Base-by-base conservation (phyloP, 2,113 vertebrate genomes). In the Taxidea taxus region DNA sequence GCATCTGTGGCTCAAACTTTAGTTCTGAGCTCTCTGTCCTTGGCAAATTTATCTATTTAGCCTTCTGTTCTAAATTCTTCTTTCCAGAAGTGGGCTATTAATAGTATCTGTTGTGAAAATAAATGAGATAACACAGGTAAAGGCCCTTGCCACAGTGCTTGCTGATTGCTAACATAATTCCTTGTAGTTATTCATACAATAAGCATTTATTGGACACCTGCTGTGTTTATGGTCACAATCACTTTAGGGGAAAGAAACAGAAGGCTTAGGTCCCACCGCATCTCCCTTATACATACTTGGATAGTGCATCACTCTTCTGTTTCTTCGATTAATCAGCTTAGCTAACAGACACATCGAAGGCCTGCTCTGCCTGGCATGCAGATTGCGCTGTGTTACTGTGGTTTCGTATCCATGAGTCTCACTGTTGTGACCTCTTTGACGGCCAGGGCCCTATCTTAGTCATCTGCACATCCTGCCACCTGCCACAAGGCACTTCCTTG, bases 131-230 rank as follows among this genome's bases (percentile, higher is more conserved):
- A 49, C 68, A 78, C n/a, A 90, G 66, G 87, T 82, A 37, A 95
- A 96, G 96, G 64, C 77, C 49, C 62, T 88, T 64, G 77, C 93
- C 64, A 78, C 77, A 78, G 14, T 51, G 68, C 81, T 92, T 80
- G 25, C 49, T 96, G 94, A 91, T 97, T 97, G 83, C 96, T 83
- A 42, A 85, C 89, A 78, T 96, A 94, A 97, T 94, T 98, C 54
- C 47, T 96, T 20, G 25, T 58, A 3, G 89, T 93, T 93, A 78
- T 66, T 95, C 91, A 95, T 77, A 68, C 75, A 72, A 0, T 84
- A 86, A 96, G 58, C 95, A 60, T 91, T 95, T 91, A 90, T 83
- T 93, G 92, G 44, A 75, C 89, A 74, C 96, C 88, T 90, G 87
- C 97, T 97, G 87, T 93, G 89, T 94, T 97, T 95, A 92, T 87